Base-by-base conservation (phyloP, 2,888 invertebrate genomes). In the Eilema caniola region DNA sequence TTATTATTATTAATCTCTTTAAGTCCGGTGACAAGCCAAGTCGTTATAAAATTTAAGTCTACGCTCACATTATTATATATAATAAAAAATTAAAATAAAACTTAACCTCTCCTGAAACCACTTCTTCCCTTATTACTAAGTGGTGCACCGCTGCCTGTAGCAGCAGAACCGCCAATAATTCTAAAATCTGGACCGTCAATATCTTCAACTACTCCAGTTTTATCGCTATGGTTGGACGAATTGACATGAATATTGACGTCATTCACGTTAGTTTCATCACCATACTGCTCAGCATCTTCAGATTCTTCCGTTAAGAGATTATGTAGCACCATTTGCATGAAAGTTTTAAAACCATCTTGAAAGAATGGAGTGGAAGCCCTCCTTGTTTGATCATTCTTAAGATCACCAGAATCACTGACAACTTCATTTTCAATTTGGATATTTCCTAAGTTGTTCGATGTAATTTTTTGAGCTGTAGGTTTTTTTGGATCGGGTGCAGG, bases 141-240 rank as follows among this genome's bases (percentile, higher is more conserved):
- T 20, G 93, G 92, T 2, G 88, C 83, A 0, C 94, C 94, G 74
- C 93, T 94, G 8, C 90, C 86, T 0, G 90, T 92, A 0, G 94
- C 94, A 11, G 92, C 84, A 28, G 82, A 84, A 1, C 94, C 94
- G 4, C 94, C 94, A 41, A 95, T 86, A 12, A 95, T 94, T 73
- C 90, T 89, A 71, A 85, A 87, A 47, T 80, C 86, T n/a, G 85
- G 88, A 16, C 37, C 63, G 3, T 79, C 85, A 14, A 70, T 81
- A 28, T 77, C 79, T 3, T 78, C 78, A 23, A 63, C 68, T 66
- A 37, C 65, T 7, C 11, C 24, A 16, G n/a, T 16, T 65, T 24
- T 12, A 16, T 33, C 20, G 24, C 14, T 28, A 37, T 23, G 62
- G 7, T 56, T 53, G 53, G n/a, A 4, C 16, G n/a, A 11, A n/a